phyloP scores from a whole-genome alignment of 2,797 vertebrate species.

The Halcyon badia region DNA sequence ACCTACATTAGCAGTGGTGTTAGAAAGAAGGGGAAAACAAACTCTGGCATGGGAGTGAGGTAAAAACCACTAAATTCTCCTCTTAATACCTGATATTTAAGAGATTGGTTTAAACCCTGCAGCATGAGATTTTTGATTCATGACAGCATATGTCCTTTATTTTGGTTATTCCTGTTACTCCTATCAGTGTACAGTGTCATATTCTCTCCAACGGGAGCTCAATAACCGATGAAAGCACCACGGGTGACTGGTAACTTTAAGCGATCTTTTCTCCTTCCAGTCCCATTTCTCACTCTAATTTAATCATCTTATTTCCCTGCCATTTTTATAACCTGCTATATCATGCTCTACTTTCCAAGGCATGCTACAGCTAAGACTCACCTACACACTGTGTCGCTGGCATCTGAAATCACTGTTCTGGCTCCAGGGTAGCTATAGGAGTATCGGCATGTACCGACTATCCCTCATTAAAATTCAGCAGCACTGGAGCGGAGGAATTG shows the following conservation, averaged over 20 bases:
- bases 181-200: neutral
- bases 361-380: neutral
- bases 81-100: slow-evolving; percentile 48
- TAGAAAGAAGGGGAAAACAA: slow-evolving; percentile 4
- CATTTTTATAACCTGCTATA: slow-evolving; percentile 9
- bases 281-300: neutral
- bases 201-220: neutral
- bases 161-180: neutral
- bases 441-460: slow-evolving; percentile 47
- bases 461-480: neutral
- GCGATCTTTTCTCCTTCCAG: neutral
- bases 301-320: neutral
- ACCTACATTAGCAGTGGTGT: neutral
- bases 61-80: neutral
- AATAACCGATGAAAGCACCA: neutral
- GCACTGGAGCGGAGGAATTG: neutral
- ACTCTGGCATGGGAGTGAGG: neutral
- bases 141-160: neutral
- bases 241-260: neutral
- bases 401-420: slow-evolving; percentile 1
- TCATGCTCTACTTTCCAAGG: neutral
- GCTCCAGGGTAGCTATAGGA: slow-evolving; percentile 46
- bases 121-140: neutral
- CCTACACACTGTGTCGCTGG: slow-evolving; percentile 1
- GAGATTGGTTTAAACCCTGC: slow-evolving; percentile 3